Base-by-base conservation (phyloP, 2,888 invertebrate species). In the Sericinus montela region DNA sequence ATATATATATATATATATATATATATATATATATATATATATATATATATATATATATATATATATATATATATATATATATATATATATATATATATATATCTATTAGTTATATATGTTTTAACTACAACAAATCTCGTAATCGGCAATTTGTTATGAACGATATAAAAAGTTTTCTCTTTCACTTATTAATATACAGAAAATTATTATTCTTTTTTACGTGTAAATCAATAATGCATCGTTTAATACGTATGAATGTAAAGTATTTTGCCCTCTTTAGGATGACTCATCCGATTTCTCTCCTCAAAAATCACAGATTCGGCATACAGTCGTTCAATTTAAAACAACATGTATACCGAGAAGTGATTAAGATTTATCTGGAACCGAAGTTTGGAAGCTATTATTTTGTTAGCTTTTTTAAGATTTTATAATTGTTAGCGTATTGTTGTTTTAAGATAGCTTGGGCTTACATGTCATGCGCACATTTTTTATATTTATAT, bases 231-330 rank as follows among this genome's bases (percentile, higher is more conserved):
- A 42, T 48, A 23, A 37, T 28, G n/a, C 38, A 30, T 42, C 28
- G 42, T 10, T 34, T 16, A 30, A 38, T n/a, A n/a, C n/a, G 38
- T 38, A 32, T 40, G 47, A 19, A 48, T 42, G 35, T 37, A 42
- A 48, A 36, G 36, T 32, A 35, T 47, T 39, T 44, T 19, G 44
- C 44, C 44, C 44, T 49, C 28, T 7, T 19, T 30, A 19, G 38
- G 35, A 28, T 49, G 49, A 49, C 39, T 49, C 44, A 49, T 28
- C 36, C 44, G 40, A 45, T 44, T 49, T 49, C 49, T 44, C 43
- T 35, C 10, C 43, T 40, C 44, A n/a, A 40, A 34, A 34, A 40
- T 39, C 49, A 35, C 19, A 37, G 41, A 35, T 48, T 35, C 39
- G 38, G 44, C 44, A 36, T 35, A 42, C 39, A 45, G 44, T 49